Percentiles rank a stretch among this genome's conserved stretches.
These are phyloP conservation scores for Harpegnathos saltator DNA, from an alignment of 1,140 invertebrate species.

Conservation along the genomic window DNA sequence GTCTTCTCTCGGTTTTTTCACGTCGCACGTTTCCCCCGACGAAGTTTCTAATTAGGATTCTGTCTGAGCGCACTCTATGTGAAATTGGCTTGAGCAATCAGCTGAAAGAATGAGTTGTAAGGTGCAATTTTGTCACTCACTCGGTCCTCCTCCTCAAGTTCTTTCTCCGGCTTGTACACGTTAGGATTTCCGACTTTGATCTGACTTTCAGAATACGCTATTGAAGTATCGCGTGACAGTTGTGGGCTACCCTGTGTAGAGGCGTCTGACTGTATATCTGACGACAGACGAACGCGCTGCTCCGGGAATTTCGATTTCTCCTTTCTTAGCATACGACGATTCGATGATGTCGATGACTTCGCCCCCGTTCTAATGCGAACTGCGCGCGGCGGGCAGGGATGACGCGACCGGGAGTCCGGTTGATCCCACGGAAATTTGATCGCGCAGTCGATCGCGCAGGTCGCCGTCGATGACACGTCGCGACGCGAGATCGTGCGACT, in stretches of 20 bases:
- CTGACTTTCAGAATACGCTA: too few relatives aligned
- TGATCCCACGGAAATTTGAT: background rate
- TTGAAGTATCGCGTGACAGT: too few relatives aligned
- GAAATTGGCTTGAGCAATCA: too few relatives aligned
- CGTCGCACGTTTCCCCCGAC: too few relatives aligned
- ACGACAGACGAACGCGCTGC: constrained; percentile 57
- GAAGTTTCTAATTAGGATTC: too few relatives aligned
- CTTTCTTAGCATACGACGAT: constrained; percentile 54
- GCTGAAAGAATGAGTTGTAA: too few relatives aligned
- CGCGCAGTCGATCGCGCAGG: background rate
- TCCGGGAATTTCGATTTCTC: constrained; percentile 59
- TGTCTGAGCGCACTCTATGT: too few relatives aligned
- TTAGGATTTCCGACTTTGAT: too few relatives aligned
- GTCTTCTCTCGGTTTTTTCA: too few relatives aligned
- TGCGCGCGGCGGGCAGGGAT: constrained; percentile 17
- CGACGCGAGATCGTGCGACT: constrained; percentile 15
- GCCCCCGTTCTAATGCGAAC: constrained; percentile 35
- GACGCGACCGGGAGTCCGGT: background rate
- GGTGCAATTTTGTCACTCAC: too few relatives aligned
- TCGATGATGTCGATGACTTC: constrained; percentile 53
- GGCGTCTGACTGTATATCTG: constrained; percentile 48
- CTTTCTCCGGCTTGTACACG: too few relatives aligned
- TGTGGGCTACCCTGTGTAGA: background rate
- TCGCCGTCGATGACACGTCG: constrained; percentile 28
- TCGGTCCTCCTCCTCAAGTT: too few relatives aligned